Base-by-base conservation (phyloP, 2,888 invertebrate genomes). In the Sepioteuthis lessoniana region DNA sequence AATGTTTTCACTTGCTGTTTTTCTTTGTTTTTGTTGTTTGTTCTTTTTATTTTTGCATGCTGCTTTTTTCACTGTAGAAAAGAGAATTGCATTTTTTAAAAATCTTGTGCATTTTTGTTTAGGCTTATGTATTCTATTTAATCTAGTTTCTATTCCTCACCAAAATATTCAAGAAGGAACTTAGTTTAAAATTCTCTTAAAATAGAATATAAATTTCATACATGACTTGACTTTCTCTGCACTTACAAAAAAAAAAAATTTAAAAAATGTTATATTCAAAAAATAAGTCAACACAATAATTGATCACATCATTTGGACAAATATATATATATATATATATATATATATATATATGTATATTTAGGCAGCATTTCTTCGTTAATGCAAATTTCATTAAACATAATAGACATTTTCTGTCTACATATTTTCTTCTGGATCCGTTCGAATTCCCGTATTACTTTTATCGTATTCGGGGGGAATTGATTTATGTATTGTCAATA, bases 31-130 rank as follows among this genome's bases (percentile, higher is more conserved):
- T 60, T 1, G 31, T 31, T n/a, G n/a, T n/a, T n/a, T n/a, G n/a
- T n/a, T n/a, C n/a, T n/a, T n/a, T n/a, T n/a, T n/a, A n/a, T n/a
- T 76, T 76, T 76, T 76, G 76, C 76, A 76, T 76, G 76, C 76
- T 76, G 76, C 76, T 76, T 76, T 76, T 60, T 76, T 76, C 16
- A n/a, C n/a, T 76, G n/a, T 10, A n/a, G 5, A 21, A 55, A 55
- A 76, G n/a, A n/a, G 16, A 76, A 76, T 76, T 0, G 19, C 76
- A 76, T 16, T 16, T 76, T 76, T 35, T 76, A 25, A 25, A 25
- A 76, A 35, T 35, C n/a, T 0, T 35, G n/a, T n/a, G n/a, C n/a
- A n/a, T 76, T 35, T 16, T 76, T 55, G 5, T 55, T 25, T 2
- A 5, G 21, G 25, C 76, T 35, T 76, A 13, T 76, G 19, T 76